Base-by-base conservation (phyloP, 2,888 invertebrate species). In the Leucophenga maculata region DNA sequence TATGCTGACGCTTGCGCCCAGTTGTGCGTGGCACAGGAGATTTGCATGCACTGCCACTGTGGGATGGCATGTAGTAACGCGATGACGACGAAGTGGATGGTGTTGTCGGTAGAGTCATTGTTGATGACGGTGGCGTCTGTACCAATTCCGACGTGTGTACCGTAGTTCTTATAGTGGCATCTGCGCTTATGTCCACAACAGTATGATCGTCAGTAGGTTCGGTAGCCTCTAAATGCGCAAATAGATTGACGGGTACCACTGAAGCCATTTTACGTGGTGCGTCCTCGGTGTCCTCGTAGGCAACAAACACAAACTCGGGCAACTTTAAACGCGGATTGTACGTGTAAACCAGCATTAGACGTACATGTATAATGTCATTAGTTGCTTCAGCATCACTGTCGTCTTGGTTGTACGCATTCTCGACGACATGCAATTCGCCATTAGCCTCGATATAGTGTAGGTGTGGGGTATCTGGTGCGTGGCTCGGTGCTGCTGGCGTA, bases 1-100 rank as follows among this genome's bases (percentile, higher is more conserved):
- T 50, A 8, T n/a, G 22, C 22, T 62, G 44, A 11, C 62, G 62
- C 44, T 62, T 62, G n/a, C 62, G 62, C 1, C 1, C 50, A 50
- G 50, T 50, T 11, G 6, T 8, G 11, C 39, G 8, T 9, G 11
- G 8, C 3, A 8, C 39, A 11, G 39, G 39, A 1, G 39, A 39
- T 39, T 6, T 11, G 11, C 11, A 8, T 8, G 3, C 39, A 9
- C 39, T 11, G 39, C 39, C 39, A 39, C 3, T 39, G 8, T 39
- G 3, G 4, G 39, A 11, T 9, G 39, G 8, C 39, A 39, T 39
- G 39, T 39, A 39, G 8, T 11, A 39, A 39, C 8, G 39, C 39
- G 39, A 39, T 11, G 11, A 6, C 3, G 6, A 6, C 18, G 59
- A 32, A 20, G n/a, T n/a, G n/a, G 20, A 52, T n/a, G 54, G 54